Percentiles rank a stretch among this genome's conserved stretches.
phyloP scores from a whole-genome alignment of 2,888 invertebrate species.

The Sminthurinus aureus region DNA sequence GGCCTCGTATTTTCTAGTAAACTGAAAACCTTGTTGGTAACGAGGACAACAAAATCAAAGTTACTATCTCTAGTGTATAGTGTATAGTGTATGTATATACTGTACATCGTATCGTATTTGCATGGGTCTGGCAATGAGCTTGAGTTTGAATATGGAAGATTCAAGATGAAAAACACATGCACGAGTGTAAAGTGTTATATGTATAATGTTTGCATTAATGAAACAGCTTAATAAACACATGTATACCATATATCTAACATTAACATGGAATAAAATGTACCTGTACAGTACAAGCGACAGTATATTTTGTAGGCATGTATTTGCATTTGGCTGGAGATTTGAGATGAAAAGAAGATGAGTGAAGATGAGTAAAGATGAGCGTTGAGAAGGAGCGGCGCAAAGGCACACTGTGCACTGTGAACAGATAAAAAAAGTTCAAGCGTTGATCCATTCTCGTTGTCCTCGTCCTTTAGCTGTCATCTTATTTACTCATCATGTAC shows the following conservation, averaged over 20 bases:
- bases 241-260: neutral
- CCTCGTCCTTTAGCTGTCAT: conserved; percentile 31
- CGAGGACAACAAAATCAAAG: too few relatives aligned
- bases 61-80: too few relatives aligned
- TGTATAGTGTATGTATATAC: too few relatives aligned
- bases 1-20: too few relatives aligned
- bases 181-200: too few relatives aligned
- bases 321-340: neutral
- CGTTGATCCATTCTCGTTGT: conserved; percentile 7
- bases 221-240: neutral
- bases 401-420: neutral
- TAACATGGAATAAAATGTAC: neutral
- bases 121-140: too few relatives aligned
- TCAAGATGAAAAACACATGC: too few relatives aligned
- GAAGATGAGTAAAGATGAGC: conserved; percentile 1
- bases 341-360: neutral
- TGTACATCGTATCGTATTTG: too few relatives aligned
- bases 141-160: too few relatives aligned
- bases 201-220: too few relatives aligned
- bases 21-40: too few relatives aligned
- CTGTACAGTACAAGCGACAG: neutral
- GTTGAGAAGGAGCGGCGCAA: conserved; percentile 21
- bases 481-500: conserved; percentile 20
- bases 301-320: neutral
- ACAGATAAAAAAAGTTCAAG: conserved; percentile 21